Evolutionary conservation across 2,888 invertebrate genomes (phyloP).

Genomic region (Euphydryas editha): DNA sequence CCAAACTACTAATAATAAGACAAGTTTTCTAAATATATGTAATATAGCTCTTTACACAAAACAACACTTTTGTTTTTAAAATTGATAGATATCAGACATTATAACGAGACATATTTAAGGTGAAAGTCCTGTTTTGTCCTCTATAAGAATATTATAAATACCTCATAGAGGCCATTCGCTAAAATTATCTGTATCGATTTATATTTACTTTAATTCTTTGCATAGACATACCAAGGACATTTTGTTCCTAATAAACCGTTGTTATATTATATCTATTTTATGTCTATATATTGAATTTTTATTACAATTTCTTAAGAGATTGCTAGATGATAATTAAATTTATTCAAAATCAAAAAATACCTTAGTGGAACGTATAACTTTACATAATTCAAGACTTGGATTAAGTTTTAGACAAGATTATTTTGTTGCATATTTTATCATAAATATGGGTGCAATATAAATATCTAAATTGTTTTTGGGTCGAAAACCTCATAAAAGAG

Average conservation of each 20-base stretch:
- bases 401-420: background rate
- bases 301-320: background rate
- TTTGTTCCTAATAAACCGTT: background rate
- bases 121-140: conserved; percentile 76
- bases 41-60: too few species aligned
- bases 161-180: conserved; percentile 63
- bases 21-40: too few species aligned
- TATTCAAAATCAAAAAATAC: too few species aligned
- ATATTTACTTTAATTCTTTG: conserved; percentile 52
- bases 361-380: too few species aligned
- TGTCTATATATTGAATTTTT: background rate
- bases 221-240: conserved; percentile 41
- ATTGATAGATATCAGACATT: conserved; percentile 5
- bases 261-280: background rate
- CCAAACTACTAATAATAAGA: too few species aligned
- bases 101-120: conserved; percentile 43
- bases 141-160: conserved; percentile 60
- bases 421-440: conserved; percentile 13
- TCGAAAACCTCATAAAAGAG: conserved; percentile 54
- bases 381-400: background rate
- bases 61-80: background rate
- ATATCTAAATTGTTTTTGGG: conserved; percentile 43
- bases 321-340: too few species aligned
- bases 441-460: conserved; percentile 40
- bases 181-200: conserved; percentile 54